Conservation (phyloP, 2,888 invertebrate species). For the Agrilus mali region DNA sequence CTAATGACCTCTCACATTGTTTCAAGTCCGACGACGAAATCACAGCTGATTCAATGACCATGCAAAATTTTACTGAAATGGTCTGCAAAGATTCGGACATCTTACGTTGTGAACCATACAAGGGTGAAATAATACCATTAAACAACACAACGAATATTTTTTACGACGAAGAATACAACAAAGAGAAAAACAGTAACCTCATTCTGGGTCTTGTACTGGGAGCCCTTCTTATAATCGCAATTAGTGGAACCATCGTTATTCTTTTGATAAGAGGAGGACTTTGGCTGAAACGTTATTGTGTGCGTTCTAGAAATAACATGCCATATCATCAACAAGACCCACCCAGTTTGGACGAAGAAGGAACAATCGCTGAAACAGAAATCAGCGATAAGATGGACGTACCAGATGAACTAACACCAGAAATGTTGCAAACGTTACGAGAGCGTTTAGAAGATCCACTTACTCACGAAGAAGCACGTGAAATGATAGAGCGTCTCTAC, state of each 20-base stretch:
- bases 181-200: slow-evolving; percentile 16
- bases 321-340: slow-evolving; percentile 45
- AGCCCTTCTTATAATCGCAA: slow-evolving; percentile 41
- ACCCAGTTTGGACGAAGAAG: slow-evolving; percentile 40
- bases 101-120: slow-evolving; percentile 46
- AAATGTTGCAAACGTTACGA: slow-evolving; percentile 53
- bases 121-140: slow-evolving; percentile 28
- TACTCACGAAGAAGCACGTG: slow-evolving; percentile 59
- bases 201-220: slow-evolving; percentile 29
- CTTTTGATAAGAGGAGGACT: slow-evolving; percentile 41
- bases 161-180: slow-evolving; percentile 17
- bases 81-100: slow-evolving; percentile 44
- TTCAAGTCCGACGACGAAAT: slow-evolving; percentile 36
- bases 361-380: slow-evolving; percentile 27
- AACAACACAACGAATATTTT: slow-evolving; percentile 23
- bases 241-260: slow-evolving; percentile 40
- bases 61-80: slow-evolving; percentile 47
- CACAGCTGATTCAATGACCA: slow-evolving; percentile 47
- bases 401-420: slow-evolving; percentile 62
- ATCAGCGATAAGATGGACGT: slow-evolving; percentile 39
- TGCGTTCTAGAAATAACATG: slow-evolving; percentile 33
- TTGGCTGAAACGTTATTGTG: slow-evolving; percentile 46
- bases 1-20: slow-evolving; percentile 46
- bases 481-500: slow-evolving; percentile 65
- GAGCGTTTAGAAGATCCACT: slow-evolving; percentile 59